Base-by-base conservation (phyloP, 1,140 invertebrate genomes). In the Vanessa atalanta region DNA sequence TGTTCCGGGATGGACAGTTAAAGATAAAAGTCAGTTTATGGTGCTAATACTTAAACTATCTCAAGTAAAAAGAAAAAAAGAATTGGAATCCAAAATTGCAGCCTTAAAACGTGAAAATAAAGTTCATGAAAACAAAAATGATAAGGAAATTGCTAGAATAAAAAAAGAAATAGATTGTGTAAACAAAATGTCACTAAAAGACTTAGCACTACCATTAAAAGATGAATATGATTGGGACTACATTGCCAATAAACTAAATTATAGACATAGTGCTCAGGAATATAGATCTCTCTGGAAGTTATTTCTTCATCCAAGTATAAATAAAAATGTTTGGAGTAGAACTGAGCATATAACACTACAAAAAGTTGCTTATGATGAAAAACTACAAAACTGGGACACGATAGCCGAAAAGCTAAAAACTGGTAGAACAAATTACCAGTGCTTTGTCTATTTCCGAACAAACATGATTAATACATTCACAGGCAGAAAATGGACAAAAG, bases 241-340 rank as follows among this genome's bases (percentile, higher is more conserved):
- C 57, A 67, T 93, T 43, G 79, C 89, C 11, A 81, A 83, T 55
- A 82, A 79, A 70, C 68, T 93, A 43, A 87, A 85, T 60, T 55
- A 78, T 8, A 83, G 88, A 64, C 91, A 93, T 50, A 82, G 70
- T 64, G 76, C 89, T 23, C 68, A 83, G 60, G 91, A 93, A 72
- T 91, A 88, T 71, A 71, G 78, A 69, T 61, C 84, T 8, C 94
- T 96, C 83, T 97, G 96, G 96, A 94, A 94, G 69, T 89, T 95
- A 16, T 96, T 94, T 81, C 80, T 96, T 66, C 94, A 95, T 81
- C 96, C 96, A 0, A 81, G 92, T 9, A 93, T 96, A 15, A 96
- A 95, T 68, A 96, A 95, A 75, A 83, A 76, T 6, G 86, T 86
- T 31, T 97, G 95, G 95, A 93, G 86, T 2, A 80, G 82, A 23